A percentile compares a stretch with the other conserved stretches of the same genome.
These are phyloP conservation scores for Burhinus bistriatus DNA, from an alignment of 2,113 vertebrate species.

Conservation along the genomic window DNA sequence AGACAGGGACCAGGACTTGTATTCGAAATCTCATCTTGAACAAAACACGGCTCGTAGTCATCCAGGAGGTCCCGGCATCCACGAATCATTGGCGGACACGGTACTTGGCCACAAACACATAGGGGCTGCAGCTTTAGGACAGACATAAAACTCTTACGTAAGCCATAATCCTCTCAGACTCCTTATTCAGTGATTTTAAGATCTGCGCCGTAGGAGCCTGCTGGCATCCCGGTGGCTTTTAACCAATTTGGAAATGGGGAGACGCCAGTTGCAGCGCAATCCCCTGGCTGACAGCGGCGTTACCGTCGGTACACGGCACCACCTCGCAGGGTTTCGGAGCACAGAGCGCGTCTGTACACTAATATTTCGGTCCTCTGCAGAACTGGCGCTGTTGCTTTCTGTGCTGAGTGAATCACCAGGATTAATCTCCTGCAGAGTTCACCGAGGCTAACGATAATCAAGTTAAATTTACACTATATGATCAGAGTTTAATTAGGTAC, in stretches of 20 bases:
- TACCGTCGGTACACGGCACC: rapidly evolving
- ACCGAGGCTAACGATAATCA: constrained; percentile 54
- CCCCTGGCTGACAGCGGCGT: rapidly evolving
- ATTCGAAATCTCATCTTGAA: background rate
- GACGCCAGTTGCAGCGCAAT: rapidly evolving
- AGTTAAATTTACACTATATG: constrained; percentile 68
- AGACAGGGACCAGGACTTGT: background rate
- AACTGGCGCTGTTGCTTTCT: background rate
- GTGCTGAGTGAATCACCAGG: constrained; percentile 38
- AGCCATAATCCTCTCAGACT: constrained; percentile 55
- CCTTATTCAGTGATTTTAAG: constrained; percentile 39
- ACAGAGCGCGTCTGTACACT: background rate
- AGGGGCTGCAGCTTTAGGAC: background rate
- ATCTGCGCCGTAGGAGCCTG: background rate
- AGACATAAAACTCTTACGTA: constrained; percentile 55
- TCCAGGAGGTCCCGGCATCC: background rate
- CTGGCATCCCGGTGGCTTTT: background rate
- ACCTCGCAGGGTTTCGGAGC: background rate
- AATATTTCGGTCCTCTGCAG: background rate
- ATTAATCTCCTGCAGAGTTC: constrained; percentile 63
- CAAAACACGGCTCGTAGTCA: background rate
- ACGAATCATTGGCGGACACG: background rate
- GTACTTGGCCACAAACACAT: background rate
- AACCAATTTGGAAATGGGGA: background rate
- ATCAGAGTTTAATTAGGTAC: constrained; percentile 68